Evolutionary conservation across 2,797 vertebrate species (phyloP).

Genomic region (Siniperca scherzeri): DNA sequence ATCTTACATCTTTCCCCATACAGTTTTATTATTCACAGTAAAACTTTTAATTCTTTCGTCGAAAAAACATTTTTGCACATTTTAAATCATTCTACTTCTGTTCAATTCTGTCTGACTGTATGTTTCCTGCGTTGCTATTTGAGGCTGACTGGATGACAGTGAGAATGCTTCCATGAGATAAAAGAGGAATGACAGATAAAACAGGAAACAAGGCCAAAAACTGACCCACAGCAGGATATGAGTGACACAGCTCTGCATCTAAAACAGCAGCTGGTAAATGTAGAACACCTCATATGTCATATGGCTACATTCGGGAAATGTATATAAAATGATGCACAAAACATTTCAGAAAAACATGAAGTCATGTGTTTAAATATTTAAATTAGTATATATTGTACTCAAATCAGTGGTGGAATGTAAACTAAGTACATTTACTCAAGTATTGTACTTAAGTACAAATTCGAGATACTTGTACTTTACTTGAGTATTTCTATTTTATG

Average conservation of each 20-base stretch:
- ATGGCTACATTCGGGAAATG: too few species aligned
- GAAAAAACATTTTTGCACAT: neutral
- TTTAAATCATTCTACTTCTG: too few species aligned
- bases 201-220: conserved; percentile 53
- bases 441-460: too few species aligned
- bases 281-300: neutral
- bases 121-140: neutral
- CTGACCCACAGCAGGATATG: conserved; percentile 22
- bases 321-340: too few species aligned
- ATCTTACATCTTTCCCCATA: too few species aligned
- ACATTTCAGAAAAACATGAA: neutral
- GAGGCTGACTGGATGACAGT: neutral
- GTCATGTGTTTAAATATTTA: neutral
- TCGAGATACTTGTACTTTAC: too few species aligned
- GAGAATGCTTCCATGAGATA: conserved; percentile 57
- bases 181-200: conserved; percentile 55
- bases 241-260: conserved; percentile 3
- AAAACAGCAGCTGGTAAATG: neutral
- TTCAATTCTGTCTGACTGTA: too few species aligned
- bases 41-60: neutral
- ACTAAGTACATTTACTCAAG: too few species aligned
- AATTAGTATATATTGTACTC: neutral
- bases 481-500: too few species aligned
- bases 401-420: too few species aligned
- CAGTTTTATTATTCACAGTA: neutral